Evolutionary conservation across 2,888 invertebrate species (phyloP).

Genomic region (Cepaea hortensis): DNA sequence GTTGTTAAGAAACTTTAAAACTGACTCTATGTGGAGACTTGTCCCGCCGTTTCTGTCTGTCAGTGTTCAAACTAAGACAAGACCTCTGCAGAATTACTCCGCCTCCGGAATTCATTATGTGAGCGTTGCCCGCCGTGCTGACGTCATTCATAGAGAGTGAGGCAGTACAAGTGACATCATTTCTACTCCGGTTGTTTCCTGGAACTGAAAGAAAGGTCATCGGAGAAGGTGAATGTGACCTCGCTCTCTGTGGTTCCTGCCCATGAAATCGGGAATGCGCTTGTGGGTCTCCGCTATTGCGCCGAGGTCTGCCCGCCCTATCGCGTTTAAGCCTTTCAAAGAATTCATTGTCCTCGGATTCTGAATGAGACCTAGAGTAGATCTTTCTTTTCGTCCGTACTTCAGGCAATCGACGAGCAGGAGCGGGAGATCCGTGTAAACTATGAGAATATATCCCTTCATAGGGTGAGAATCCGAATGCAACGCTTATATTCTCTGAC

Average conservation of each 20-base stretch:
- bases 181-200: conserved; percentile 5
- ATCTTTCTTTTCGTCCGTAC: conserved; percentile 19
- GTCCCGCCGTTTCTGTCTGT: conserved; percentile 42
- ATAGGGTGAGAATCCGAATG: not conserved
- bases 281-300: conserved; percentile 33
- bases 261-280: not conserved
- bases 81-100: conserved; percentile 38
- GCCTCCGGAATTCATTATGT: conserved; percentile 32
- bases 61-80: conserved; percentile 51
- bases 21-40: conserved; percentile 52
- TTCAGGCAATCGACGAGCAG: conserved; percentile 30
- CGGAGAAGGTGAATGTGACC: conserved; percentile 33
- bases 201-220: conserved; percentile 25
- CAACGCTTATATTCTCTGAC: conserved; percentile 43
- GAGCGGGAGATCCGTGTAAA: conserved; percentile 29
- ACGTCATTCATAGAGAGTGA: conserved; percentile 46
- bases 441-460: conserved; percentile 21
- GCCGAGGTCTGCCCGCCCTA: not conserved
- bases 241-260: not conserved
- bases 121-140: conserved; percentile 5
- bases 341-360: conserved; percentile 35
- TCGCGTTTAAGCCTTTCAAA: not conserved
- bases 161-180: not conserved
- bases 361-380: conserved; percentile 36
- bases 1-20: conserved; percentile 46